Evolutionary conservation across 2,113 vertebrate species (phyloP).

Genomic region (Pristiophorus japonicus): DNA sequence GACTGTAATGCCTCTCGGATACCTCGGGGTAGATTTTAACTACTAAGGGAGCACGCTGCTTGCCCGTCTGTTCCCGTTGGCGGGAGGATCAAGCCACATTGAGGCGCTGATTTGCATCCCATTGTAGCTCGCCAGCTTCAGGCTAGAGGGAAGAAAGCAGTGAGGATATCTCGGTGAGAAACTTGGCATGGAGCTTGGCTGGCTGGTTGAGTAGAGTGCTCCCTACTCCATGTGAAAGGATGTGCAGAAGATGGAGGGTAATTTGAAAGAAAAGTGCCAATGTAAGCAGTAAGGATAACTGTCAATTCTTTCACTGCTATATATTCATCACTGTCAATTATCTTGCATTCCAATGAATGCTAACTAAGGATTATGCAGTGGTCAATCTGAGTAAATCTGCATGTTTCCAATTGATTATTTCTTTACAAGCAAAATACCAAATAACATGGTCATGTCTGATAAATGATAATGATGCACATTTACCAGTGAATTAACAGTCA

Average conservation of each 20-base stretch:
- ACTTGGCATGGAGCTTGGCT: not conserved
- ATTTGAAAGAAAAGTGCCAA: not conserved
- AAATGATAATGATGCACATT: not conserved
- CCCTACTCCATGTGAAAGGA: not conserved
- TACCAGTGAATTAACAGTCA: not conserved
- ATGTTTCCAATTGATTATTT: not conserved
- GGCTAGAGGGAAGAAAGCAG: not conserved
- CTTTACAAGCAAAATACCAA: not conserved
- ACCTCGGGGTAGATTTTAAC: too few species aligned
- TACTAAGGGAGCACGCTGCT: too few species aligned
- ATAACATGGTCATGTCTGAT: not conserved
- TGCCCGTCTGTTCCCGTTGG: too few species aligned
- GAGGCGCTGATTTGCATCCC: too few species aligned
- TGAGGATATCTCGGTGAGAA: not conserved
- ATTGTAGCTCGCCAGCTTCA: not conserved
- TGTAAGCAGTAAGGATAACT: too few species aligned
- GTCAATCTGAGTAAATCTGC: not conserved
- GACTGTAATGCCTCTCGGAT: too few species aligned
- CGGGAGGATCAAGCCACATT: too few species aligned
- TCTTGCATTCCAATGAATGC: not conserved
- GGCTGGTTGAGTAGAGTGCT: not conserved
- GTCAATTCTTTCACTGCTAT: not conserved
- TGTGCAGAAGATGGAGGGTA: not conserved
- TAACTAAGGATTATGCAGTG: not conserved
- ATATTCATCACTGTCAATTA: not conserved